Evolutionary conservation across 1,140 invertebrate genomes (phyloP), one percentile per base, ranked within the genome.

Genomic region (Penaeus vannamei): DNA sequence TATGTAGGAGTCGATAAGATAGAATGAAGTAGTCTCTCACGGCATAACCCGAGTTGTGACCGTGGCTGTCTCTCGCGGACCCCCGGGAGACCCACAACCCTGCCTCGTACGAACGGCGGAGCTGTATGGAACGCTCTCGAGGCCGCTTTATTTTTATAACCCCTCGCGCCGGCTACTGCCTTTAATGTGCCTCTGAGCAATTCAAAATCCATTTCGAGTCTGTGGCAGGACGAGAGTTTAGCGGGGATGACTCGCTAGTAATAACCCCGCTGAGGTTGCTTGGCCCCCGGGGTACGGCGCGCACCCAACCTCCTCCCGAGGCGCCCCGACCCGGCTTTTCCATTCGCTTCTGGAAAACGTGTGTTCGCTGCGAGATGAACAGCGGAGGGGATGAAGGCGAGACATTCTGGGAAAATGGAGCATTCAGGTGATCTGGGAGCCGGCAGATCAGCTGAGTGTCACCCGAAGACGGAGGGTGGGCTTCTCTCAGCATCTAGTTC

Each of bases 1-100:
- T 82, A 87, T 87, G 80, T 81, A 72, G 60, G 79, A 62, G 86
- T 72, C 87, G 76, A 84, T 84, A 89, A 84, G 81, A 84, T 69
- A 79, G 87, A 80, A 85, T 29, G 72, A 46, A 66, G 32, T 77
- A 84, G 87, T 87, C 79, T 87, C 62, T 87, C 86, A 87, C 53
- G 61, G 86, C 26, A 32, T 61, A 66, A 53, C 29, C 77, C 60
- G 84, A 69, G 59, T 23, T 61, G 53, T 61, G 53, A 17, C 53
- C 53, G 53, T 42, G 53, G 53, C 12, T 53, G 53, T 53, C 53
- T 53, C 53, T 12, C 53, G 8, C 53, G 10, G 12, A 17, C 12
- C 72, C 72, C 72, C 19, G 3, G 72, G 72, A n/a, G 53, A 53
- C 53, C 12, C 53, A 53, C 53, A 53, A 17, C 53, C 53, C 53